phyloP scores from a whole-genome alignment of 1,140 invertebrate species.

The Ylistrum balloti region DNA sequence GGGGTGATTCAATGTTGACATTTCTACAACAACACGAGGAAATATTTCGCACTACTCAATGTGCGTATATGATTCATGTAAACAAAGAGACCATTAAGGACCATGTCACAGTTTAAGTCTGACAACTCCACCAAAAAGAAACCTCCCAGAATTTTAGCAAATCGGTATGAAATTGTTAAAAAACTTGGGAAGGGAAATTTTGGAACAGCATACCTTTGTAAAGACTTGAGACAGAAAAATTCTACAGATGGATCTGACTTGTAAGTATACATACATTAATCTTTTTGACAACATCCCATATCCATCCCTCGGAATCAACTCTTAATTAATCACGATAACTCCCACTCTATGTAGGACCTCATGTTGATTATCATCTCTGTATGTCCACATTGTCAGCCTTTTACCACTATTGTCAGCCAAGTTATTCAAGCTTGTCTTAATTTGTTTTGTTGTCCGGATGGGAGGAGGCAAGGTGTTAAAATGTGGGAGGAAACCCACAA shows the following conservation, averaged over 20 bases:
- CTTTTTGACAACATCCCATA: no score
- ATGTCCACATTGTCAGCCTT: no score
- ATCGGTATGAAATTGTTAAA: constrained; percentile 80
- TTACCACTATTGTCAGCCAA: no score
- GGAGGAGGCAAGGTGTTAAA: no score
- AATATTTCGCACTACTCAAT: neutral
- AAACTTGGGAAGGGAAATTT: constrained; percentile 82
- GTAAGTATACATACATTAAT: constrained; percentile 60
- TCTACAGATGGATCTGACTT: constrained; percentile 57
- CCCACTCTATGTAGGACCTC: no score
- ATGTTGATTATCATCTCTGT: no score
- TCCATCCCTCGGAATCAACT: no score
- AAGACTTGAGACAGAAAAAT: constrained; percentile 72
- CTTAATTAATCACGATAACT: no score
- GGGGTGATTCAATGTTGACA: constrained; percentile 22
- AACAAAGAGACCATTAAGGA: neutral
- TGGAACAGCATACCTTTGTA: constrained; percentile 81
- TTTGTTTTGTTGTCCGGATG: no score
- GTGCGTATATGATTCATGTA: neutral
- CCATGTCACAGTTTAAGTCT: constrained; percentile 66
- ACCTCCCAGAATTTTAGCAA: constrained; percentile 74
- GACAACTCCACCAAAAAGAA: constrained; percentile 65
- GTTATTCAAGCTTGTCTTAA: no score
- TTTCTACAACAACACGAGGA: neutral
- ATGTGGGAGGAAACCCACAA: no score